A percentile compares a stretch with the other conserved stretches of the same genome.
These are phyloP conservation scores for Subacronicta megacephala DNA, from an alignment of 2,888 invertebrate species.

Conservation along the genomic window DNA sequence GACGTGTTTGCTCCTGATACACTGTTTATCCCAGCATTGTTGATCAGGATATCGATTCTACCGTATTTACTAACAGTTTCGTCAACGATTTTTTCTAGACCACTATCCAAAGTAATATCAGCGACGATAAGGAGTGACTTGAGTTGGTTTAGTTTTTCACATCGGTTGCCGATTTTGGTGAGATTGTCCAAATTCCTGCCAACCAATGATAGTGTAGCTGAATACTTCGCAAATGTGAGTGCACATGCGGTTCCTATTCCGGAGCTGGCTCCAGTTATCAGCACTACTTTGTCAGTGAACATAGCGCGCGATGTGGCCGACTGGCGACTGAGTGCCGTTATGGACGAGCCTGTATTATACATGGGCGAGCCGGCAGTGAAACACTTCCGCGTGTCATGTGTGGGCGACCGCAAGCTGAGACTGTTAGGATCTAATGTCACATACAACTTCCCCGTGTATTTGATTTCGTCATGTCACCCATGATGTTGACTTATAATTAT, in stretches of 20 bases:
- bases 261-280: constrained; percentile 81
- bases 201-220: constrained; percentile 71
- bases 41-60: constrained; percentile 75
- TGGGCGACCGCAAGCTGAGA: constrained; percentile 60
- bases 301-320: constrained; percentile 59
- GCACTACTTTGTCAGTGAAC: constrained; percentile 78
- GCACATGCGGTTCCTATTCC: constrained; percentile 81
- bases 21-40: constrained; percentile 75
- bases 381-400: constrained; percentile 59
- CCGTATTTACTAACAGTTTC: constrained; percentile 69
- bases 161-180: constrained; percentile 65
- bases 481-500: too few species aligned
- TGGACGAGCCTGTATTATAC: constrained; percentile 52
- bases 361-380: constrained; percentile 31
- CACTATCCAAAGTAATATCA: constrained; percentile 72
- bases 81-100: constrained; percentile 68
- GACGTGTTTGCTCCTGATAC: constrained; percentile 62
- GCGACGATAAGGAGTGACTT: constrained; percentile 71
- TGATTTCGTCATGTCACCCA: constrained; percentile 40
- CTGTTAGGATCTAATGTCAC: constrained; percentile 48
- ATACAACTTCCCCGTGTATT: constrained; percentile 56
- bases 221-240: constrained; percentile 69
- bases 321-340: constrained; percentile 55
- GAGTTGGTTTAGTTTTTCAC: constrained; percentile 66
- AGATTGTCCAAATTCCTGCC: constrained; percentile 76